These are phyloP conservation scores for Enchytraeus crypticus DNA, from an alignment of 2,888 invertebrate genomes.

Conservation along the genomic window DNA sequence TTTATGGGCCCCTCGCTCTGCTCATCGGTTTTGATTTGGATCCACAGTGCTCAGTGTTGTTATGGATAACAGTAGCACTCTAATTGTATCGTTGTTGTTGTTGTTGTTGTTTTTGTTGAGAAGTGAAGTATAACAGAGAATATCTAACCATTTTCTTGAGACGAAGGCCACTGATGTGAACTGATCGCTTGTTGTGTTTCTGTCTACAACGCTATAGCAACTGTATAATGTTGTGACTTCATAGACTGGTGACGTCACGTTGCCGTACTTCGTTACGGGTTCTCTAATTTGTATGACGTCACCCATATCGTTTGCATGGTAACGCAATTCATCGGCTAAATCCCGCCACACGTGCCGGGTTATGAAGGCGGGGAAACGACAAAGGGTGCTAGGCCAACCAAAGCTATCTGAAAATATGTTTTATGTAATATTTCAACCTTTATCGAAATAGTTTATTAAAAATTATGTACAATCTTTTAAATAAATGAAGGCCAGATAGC, in stretches of 20 bases:
- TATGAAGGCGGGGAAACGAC: conserved; percentile 19
- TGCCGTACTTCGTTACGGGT: not conserved
- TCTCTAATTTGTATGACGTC: conserved; percentile 1
- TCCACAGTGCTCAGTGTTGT: too few relatives aligned
- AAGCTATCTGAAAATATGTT: conserved; percentile 15
- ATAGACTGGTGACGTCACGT: not conserved
- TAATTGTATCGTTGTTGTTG: too few relatives aligned
- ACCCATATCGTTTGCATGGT: conserved; percentile 14
- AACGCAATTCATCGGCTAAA: conserved; percentile 14
- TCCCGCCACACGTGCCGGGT: conserved; percentile 19
- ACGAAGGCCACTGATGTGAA: conserved; percentile 4
- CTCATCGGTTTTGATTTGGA: too few relatives aligned
- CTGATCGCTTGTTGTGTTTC: conserved; percentile 1
- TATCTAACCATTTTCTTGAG: conserved; percentile 8
- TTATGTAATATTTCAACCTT: not conserved
- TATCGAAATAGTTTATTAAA: too few relatives aligned
- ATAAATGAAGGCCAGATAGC: too few relatives aligned
- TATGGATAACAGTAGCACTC: too few relatives aligned
- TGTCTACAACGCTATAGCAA: not conserved
- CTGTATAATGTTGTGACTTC: conserved; percentile 3
- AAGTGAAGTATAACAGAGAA: not conserved
- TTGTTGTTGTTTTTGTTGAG: too few relatives aligned
- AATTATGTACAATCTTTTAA: too few relatives aligned
- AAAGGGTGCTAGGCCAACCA: conserved; percentile 18
- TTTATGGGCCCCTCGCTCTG: too few relatives aligned